phyloP scores from a whole-genome alignment of 2,113 vertebrate species.

The Peromyscus leucopus region DNA sequence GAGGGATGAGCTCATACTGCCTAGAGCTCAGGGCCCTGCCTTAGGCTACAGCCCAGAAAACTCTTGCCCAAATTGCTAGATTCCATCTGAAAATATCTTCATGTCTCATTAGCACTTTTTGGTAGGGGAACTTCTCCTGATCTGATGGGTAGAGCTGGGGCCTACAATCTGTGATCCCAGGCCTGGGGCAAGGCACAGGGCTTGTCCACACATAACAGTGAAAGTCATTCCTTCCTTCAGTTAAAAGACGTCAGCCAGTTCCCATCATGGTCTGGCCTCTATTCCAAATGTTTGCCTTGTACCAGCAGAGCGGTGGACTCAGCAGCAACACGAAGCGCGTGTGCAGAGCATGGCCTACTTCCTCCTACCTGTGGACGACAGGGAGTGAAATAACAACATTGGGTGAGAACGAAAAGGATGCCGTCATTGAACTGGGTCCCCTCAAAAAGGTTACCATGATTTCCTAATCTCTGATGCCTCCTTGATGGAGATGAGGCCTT shows the following conservation, averaged over 20 bases:
- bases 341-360: fast-evolving
- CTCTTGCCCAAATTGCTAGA: constrained; percentile 9
- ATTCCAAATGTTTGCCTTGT: neutral
- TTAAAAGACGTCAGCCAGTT: neutral
- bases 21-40: constrained; percentile 57
- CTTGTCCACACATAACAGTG: neutral
- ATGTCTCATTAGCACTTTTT: neutral
- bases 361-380: neutral
- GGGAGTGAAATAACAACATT: fast-evolving
- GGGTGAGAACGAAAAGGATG: fast-evolving
- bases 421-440: neutral
- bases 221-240: neutral
- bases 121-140: neutral
- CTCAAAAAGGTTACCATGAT: neutral
- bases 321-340: neutral
- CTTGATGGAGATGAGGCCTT: neutral
- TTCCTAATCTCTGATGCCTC: neutral
- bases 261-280: neutral
- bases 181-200: neutral
- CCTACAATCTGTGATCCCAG: too few relatives aligned
- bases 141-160: fast-evolving
- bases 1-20: constrained; percentile 11
- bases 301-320: neutral
- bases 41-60: constrained; percentile 57
- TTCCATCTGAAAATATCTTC: constrained; percentile 67